Percentiles rank a stretch among this genome's conserved stretches.
Evolutionary conservation across 2,113 vertebrate species (phyloP).

Genomic region (Carettochelys insculpta): DNA sequence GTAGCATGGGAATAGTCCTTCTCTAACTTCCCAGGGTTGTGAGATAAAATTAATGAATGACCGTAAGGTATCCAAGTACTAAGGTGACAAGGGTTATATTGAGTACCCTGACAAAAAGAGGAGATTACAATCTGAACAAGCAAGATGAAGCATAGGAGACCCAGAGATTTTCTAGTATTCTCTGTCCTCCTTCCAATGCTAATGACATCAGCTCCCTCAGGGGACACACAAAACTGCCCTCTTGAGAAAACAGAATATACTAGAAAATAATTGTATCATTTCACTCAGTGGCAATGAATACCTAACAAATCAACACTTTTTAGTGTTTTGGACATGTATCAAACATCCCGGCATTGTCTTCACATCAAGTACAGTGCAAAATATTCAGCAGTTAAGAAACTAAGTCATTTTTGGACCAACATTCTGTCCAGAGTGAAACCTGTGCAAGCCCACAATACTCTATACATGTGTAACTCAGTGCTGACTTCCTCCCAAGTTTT

Average conservation of each 20-base stretch:
- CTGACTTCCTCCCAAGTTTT: background rate
- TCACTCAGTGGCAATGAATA: background rate
- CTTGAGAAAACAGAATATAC: background rate
- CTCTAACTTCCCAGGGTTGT: background rate
- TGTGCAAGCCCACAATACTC: background rate
- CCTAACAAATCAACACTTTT: background rate
- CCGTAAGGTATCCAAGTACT: background rate
- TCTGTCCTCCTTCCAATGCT: background rate
- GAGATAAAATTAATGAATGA: background rate
- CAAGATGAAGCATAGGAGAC: background rate
- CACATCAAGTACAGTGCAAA: background rate
- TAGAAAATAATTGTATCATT: background rate
- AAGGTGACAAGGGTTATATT: background rate
- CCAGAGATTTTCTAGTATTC: background rate
- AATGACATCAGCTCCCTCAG: background rate
- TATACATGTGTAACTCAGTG: background rate
- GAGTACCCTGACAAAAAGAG: background rate
- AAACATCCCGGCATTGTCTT: background rate
- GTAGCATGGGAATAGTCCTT: background rate
- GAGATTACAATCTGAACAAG: background rate
- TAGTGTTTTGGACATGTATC: background rate
- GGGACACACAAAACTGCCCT: background rate
- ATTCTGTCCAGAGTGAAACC: background rate
- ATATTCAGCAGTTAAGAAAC: background rate
- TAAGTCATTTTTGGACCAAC: background rate